These are phyloP conservation scores for Conomelus anceps DNA, from an alignment of 2,888 invertebrate species.

Conservation along the genomic window DNA sequence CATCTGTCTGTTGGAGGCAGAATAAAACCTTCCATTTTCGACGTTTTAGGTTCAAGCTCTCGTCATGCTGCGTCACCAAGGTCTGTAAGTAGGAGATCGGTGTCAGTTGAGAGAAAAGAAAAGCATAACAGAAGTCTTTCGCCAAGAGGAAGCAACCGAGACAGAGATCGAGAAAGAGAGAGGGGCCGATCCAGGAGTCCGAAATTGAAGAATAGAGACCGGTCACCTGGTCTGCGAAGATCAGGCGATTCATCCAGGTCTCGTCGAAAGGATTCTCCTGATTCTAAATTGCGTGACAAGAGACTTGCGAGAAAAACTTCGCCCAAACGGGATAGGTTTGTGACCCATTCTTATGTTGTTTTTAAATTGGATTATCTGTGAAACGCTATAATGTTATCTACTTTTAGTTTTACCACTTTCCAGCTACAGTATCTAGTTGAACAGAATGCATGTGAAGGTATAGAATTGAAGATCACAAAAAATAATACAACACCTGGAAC, in stretches of 20 bases:
- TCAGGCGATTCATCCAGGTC: not conserved
- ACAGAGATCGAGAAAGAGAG: conserved; percentile 46
- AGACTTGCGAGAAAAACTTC: conserved; percentile 7
- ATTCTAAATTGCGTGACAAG: conserved; percentile 9
- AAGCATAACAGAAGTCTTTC: conserved; percentile 32
- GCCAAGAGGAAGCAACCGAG: conserved; percentile 44
- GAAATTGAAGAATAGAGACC: conserved; percentile 15
- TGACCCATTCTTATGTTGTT: too few relatives aligned
- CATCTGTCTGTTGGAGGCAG: too few relatives aligned
- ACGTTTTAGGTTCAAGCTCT: not conserved
- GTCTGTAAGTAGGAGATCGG: conserved; percentile 17
- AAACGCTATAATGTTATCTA: too few relatives aligned
- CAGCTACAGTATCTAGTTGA: not conserved
- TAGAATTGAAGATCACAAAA: too few relatives aligned
- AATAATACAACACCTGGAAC: too few relatives aligned
- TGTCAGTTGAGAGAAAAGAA: conserved; percentile 29
- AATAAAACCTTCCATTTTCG: not conserved
- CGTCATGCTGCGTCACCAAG: conserved; percentile 28
- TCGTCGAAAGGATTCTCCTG: conserved; percentile 23
- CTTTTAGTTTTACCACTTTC: too few relatives aligned
- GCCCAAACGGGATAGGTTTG: conserved; percentile 6
- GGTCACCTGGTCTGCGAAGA: conserved; percentile 19
- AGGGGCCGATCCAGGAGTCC: conserved; percentile 11
- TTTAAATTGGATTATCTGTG: too few relatives aligned
- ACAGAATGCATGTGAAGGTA: too few relatives aligned